Base-by-base conservation (phyloP, 2,888 invertebrate species). In the Pyrrhia umbra region DNA sequence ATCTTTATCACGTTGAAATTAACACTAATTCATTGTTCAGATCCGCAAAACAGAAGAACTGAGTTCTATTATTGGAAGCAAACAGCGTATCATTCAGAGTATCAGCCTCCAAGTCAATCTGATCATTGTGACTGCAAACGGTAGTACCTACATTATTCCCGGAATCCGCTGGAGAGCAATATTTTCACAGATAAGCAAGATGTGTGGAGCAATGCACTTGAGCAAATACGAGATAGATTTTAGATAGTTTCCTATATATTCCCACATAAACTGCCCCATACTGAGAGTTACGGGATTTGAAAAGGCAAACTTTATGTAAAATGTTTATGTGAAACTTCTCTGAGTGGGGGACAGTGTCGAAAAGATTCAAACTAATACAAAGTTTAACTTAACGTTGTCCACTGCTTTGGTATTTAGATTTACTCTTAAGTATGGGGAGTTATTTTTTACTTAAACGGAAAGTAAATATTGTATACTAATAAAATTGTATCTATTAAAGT, bases 101-200 rank as follows among this genome's bases (percentile, higher is more conserved):
- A 68, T 65, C 55, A 16, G 23, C 16, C 45, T 30, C 40, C 25
- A 30, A 65, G 51, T 67, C 63, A 64, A 72, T 68, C 80, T 45
- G 68, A 68, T 55, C 16, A 25, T 25, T 57, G 54, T 61, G 52
- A 61, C 68, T 70, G 68, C 63, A 76, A 30, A 55, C 59, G 62
- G 51, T 18, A 49, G 42, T 68, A 68, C 54, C 45, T 66, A 68
- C 64, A 60, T 66, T 77, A 69, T 75, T 71, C 66, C 68, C 40
- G 40, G 49, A 65, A 75, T 64, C 61, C 75, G 63, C 81, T 49
- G 46, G 76, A 77, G 78, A 50, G 73, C 66, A 73, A 82, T 82
- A 82, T 80, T 75, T 82, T 69, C 63, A 55, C 55, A 73, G 82
- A 77, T 83, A 82, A 81, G 80, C 64, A 78, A 81, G 80, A 82